Conservation (phyloP, 2,797 vertebrate genomes). For the Spinus pinus region DNA sequence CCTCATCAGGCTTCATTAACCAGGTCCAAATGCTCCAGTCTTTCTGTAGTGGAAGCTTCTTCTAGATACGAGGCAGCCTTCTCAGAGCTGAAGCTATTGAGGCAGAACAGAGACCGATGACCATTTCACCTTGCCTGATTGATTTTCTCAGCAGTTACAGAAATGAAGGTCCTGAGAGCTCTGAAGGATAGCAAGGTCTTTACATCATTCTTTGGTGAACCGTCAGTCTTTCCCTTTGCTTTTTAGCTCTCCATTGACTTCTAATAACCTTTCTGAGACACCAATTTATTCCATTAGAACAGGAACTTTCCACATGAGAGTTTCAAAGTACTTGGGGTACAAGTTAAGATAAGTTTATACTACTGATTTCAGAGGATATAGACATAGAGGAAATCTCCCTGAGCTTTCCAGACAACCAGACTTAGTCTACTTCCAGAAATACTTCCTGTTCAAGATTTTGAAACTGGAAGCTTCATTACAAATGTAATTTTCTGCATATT, state of each 20-base stretch:
- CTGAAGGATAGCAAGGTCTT: background rate
- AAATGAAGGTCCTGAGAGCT: constrained; percentile 2
- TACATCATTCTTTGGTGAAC: background rate
- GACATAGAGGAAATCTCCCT: background rate
- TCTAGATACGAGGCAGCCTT: background rate
- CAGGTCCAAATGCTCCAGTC: background rate
- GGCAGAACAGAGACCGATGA: background rate
- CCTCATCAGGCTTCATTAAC: background rate
- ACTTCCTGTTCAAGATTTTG: background rate
- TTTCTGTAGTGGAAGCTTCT: background rate
- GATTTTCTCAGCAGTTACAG: constrained; percentile 1
- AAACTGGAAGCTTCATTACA: background rate
- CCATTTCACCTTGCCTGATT: background rate
- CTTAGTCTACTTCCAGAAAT: background rate
- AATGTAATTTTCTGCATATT: background rate
- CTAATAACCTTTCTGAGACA: constrained; percentile 33
- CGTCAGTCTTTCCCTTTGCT: background rate
- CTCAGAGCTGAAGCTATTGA: background rate
- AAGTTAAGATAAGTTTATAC: background rate
- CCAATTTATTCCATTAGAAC: background rate
- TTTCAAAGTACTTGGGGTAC: background rate
- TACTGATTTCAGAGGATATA: background rate
- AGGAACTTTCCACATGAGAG: background rate
- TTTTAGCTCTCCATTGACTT: constrained; percentile 17
- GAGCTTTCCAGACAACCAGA: background rate